Base-by-base conservation (phyloP, 1,140 invertebrate genomes). In the Philaenus spumarius region DNA sequence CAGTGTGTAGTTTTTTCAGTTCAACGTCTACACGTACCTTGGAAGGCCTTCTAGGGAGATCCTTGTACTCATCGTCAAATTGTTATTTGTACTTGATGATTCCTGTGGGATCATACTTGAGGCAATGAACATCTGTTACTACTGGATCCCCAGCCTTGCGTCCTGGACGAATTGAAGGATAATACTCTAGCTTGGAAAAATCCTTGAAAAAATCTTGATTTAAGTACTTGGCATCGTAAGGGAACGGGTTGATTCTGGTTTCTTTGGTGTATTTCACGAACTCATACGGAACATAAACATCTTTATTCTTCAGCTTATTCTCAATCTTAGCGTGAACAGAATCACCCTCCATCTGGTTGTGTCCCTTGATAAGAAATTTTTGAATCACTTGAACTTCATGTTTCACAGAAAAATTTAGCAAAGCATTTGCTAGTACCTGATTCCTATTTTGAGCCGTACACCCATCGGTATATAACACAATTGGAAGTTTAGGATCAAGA, bases 261-360 rank as follows among this genome's bases (percentile, higher is more conserved):
- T 61, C 51, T 57, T 65, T 46, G 17, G 42, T 54, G 37, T 51
- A 51, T 59, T 22, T 52, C 20, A 62, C 20, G 50, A 65, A 67
- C 24, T 67, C 58, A 37, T 46, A 37, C 17, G 65, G 67, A 19
- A 67, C 35, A 55, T 55, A 51, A 42, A 68, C 64, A 26, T 61
- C 23, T 56, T 53, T 64, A 62, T 67, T 59, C 55, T 66, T 65
- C 26, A 67, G 47, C 51, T 53, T 61, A 50, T 45, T 62, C 53
- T 68, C 64, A 34, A 66, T 68, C 11, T 14, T 30, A n/a, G 57
- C 47, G 55, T 67, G 66, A 9, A 68, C 59, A 17, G 55, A 50
- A 48, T 68, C 68, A 48, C 53, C 63, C 54, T 73, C 70, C 71
- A 73, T 72, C 51, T 72, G 67, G 5, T 69, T 70, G 55, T 73